Base-by-base conservation (phyloP, 1,140 invertebrate genomes). In the Drosophila pectinifera region DNA sequence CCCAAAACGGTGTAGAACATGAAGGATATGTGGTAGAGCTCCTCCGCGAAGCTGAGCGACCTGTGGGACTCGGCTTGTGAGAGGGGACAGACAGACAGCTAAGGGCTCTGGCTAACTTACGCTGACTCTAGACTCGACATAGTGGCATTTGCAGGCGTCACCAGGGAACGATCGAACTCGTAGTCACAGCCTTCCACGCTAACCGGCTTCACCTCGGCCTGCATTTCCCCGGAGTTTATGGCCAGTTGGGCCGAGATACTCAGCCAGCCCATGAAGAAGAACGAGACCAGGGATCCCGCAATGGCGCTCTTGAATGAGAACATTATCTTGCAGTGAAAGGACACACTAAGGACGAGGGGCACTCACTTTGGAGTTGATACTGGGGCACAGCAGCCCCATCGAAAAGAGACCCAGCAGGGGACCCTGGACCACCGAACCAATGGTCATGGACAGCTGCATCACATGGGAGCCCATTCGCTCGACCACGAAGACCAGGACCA, bases 361-460 rank as follows among this genome's bases (percentile, higher is more conserved):
- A 78, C 56, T 53, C 81, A 92, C 96, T 91, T 94, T 95, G 20
- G 94, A 93, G 93, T 97, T 96, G 3, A 97, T 95, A 94, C 96
- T 96, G 0, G 97, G 97, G 75, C 96, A 94, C 34, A 97, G 93
- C 74, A 98, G 94, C 3, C 97, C 97, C 93, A 97, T 95, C 4
- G 94, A 94, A 85, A 98, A 98, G 5, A 97, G 94, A 8, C 95
- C 96, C 5, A 98, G 92, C 16, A 96, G 94, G 1, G 97, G 96
- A 20, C 97, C 97, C 86, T 94, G 95, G 0, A 95, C 94, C 59
- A 96, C 95, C 0, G 95, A 94, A 43, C 94, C 93, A 46, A 96
- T 84, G 16, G 94, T 95, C 93, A 95, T 95, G 0, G 95, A 94
- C 38, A 96, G 83, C 92, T 96, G 95, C 38, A 96, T 92, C 26